Conservation (phyloP, 2,113 vertebrate species). For the Aphyosemion australe region DNA sequence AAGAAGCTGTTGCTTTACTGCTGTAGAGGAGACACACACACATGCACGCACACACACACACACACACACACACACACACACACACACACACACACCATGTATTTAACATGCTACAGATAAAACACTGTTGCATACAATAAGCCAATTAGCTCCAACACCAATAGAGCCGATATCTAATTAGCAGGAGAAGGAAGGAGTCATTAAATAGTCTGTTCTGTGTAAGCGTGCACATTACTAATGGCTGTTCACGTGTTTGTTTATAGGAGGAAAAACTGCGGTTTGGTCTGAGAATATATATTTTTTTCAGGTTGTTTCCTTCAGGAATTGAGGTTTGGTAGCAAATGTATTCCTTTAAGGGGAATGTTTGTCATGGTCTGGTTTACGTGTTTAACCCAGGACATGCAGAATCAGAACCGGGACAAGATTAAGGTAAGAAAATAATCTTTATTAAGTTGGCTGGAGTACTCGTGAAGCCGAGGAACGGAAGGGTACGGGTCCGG, state of each 20-base stretch:
- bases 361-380: too few relatives aligned
- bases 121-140: constrained; percentile 40
- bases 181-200: constrained; percentile 14
- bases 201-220: constrained; percentile 21
- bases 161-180: constrained; percentile 42
- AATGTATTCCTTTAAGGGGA: constrained; percentile 25
- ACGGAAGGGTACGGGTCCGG: too few relatives aligned
- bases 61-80: constrained; percentile 12
- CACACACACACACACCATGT: constrained; percentile 14
- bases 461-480: too few relatives aligned
- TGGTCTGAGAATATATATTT: constrained; percentile 34
- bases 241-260: constrained; percentile 28
- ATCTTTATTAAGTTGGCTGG: too few relatives aligned
- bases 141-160: constrained; percentile 46
- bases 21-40: constrained; percentile 39
- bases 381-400: too few relatives aligned
- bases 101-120: constrained; percentile 51
- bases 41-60: background rate
- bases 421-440: too few relatives aligned
- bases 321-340: constrained; percentile 36
- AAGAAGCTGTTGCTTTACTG: constrained; percentile 49
- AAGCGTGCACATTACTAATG: constrained; percentile 17
- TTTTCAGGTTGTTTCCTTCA: constrained; percentile 36
- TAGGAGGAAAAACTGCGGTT: constrained; percentile 17
- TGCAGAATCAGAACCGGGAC: too few relatives aligned